Evolutionary conservation across 2,888 invertebrate species (phyloP), one percentile per base, ranked within the genome.

Genomic region (Callyntrura sp.): DNA sequence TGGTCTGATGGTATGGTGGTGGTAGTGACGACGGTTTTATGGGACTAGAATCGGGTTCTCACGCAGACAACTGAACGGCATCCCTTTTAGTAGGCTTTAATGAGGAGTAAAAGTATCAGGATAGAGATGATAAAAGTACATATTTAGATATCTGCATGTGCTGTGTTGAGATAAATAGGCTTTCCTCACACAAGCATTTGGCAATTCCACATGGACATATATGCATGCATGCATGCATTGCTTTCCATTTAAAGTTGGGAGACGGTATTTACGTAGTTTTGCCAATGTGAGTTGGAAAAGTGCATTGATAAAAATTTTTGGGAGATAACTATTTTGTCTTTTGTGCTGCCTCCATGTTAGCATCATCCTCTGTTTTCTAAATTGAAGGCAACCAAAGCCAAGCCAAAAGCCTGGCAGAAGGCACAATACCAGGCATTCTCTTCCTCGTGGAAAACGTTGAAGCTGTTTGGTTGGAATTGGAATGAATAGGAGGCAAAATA

Each of bases 11-110:
- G 35, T 35, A 60, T n/a, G 60, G 17, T 17, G 60, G n/a, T 60
- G 60, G 60, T 60, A 60, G 17, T 60, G 35, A 35, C 35, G 6
- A n/a, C 14, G 68, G 28, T 28, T 35, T 35, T 6, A 14, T 28
- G 14, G 28, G 35, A 68, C 68, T 35, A 28, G 28, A 28, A 68
- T 68, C 35, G 68, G 28, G 14, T n/a, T 68, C n/a, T 35, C 68
- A 28, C 12, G 45, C 65, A 23, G 23, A 12, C 17, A 70, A n/a
- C n/a, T 17, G 0, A 45, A 23, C 65, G 48, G 45, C 65, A 68
- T 65, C 48, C 43, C 55, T 70, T 84, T 70, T 55, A 84, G 70
- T 55, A 55, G 23, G 51, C 70, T 84, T 84, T 84, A 84, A 84
- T 84, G 83, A 84, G 83, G 68, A 28, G 57, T 1, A 70, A 70